Conservation (phyloP, 2,888 invertebrate genomes). For the Pherbina coryleti region DNA sequence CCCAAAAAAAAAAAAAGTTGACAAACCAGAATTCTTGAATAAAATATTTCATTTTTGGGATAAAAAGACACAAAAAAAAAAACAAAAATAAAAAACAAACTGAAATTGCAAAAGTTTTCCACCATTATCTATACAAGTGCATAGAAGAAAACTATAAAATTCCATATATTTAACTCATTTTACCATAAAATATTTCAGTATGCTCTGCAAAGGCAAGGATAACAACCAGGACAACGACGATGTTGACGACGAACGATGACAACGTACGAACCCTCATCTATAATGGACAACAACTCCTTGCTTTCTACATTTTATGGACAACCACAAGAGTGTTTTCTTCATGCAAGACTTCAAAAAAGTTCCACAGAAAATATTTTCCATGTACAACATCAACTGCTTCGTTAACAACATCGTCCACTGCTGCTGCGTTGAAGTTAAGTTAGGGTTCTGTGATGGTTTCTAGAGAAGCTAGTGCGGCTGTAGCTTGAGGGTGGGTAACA, state of each 20-base stretch:
- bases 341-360: constrained; percentile 41
- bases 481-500: background rate
- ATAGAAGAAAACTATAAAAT: constrained; percentile 49
- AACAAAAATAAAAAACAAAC: constrained; percentile 40
- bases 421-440: background rate
- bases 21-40: background rate
- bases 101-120: constrained; percentile 31
- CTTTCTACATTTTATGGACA: constrained; percentile 42
- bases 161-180: constrained; percentile 56
- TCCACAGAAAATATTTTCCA: constrained; percentile 24
- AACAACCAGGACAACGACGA: constrained; percentile 3
- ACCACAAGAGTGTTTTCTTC: constrained; percentile 47
- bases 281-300: constrained; percentile 40
- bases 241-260: constrained; percentile 14
- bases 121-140: constrained; percentile 13
- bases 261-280: constrained; percentile 14
- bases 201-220: constrained; percentile 40
- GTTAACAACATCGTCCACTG: background rate
- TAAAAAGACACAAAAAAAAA: background rate
- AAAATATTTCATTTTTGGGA: no score
- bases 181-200: constrained; percentile 54
- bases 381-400: background rate
- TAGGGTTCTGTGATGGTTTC: constrained; percentile 14
- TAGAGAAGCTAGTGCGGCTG: background rate
- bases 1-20: background rate